Base-by-base conservation (phyloP, 1,140 invertebrate species). In the Teleogryllus occipitalis region DNA sequence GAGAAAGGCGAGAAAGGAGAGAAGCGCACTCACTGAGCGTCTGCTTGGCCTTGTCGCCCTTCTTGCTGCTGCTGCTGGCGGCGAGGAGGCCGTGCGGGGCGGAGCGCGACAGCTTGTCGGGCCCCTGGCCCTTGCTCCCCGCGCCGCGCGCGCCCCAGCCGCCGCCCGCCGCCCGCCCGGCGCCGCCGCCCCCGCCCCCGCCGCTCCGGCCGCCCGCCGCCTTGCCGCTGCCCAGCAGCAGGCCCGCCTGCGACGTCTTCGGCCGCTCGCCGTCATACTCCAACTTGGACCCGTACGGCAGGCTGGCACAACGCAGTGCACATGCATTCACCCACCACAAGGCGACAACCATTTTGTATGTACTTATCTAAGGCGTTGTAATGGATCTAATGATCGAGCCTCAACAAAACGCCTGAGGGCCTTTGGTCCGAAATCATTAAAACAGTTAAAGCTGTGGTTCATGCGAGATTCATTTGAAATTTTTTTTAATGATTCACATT, bases 271-370 rank as follows among this genome's bases (percentile, higher is more conserved):
- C 74, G 22, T 75, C 74, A 6, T 89, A 90, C 84, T 89, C 89
- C 75, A 88, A 88, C 85, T 90, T 90, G 80, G 86, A 87, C 72
- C 89, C 89, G 81, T 90, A 90, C 0, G 89, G 89, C 81, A 90
- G 87, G 84, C 89, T 90, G 82, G 75, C 83, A 83, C 75, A 76
- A 77, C 27, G 15, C 74, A 21, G 46, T 0, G 74, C 74, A 73
- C 21, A 73, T 39, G 27, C 27, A 39, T 39, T 39, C 1, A 39
- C 27, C 27, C 27, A 39, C 27, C 5, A 39, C 5, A 39, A 39
- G 27, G 27, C 1, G 27, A 2, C 27, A 5, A 39, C 27, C 5
- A 5, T 39, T 2, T 5, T 39, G n/a, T 39, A 39, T 39, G 27
- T 39, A 39, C 5, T 1, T 5, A 39, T 39, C 27, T 2, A 39